A percentile compares a stretch with the other conserved stretches of the same genome.
phyloP scores from a whole-genome alignment of 2,888 invertebrate species.

The Slavum lentiscoides region DNA sequence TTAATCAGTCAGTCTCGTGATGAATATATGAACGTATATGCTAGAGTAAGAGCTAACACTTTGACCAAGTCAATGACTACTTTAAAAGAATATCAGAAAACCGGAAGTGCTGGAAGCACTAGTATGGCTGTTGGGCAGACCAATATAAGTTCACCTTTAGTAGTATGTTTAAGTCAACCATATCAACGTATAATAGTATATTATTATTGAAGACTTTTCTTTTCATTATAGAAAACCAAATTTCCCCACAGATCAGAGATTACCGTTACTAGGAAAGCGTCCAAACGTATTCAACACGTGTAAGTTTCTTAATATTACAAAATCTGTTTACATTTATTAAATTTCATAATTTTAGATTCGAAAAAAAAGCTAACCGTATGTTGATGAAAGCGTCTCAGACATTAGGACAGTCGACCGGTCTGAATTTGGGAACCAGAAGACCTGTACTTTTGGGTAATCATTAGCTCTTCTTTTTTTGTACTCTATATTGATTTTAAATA shows the following conservation, averaged over 20 bases:
- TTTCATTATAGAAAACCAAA: conserved; percentile 67
- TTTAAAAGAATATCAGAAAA: conserved; percentile 78
- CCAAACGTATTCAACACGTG: conserved; percentile 81
- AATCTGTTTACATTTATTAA: background rate
- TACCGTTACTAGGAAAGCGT: conserved; percentile 71
- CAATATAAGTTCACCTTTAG: conserved; percentile 56
- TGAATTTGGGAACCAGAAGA: conserved; percentile 69
- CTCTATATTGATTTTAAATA: conserved; percentile 54
- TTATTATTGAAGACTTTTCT: conserved; percentile 11
- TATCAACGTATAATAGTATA: background rate
- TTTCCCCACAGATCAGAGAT: conserved; percentile 75
- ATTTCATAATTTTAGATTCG: conserved; percentile 64
- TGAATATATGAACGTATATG: conserved; percentile 76
- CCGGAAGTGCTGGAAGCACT: conserved; percentile 64
- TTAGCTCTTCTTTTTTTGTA: conserved; percentile 19
- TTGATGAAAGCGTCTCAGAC: conserved; percentile 82
- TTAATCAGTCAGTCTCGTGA: conserved; percentile 75
- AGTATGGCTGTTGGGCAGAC: conserved; percentile 55
- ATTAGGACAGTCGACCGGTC: conserved; percentile 77
- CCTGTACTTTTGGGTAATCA: conserved; percentile 59
- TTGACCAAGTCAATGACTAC: conserved; percentile 75
- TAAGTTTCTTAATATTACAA: conserved; percentile 60
- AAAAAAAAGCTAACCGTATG: conserved; percentile 80
- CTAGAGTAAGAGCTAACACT: conserved; percentile 74
- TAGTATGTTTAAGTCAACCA: conserved; percentile 54